Evolutionary conservation across 2,797 vertebrate species (phyloP), one percentile per base, ranked within the genome.

Genomic region (Oreortyx pictus): DNA sequence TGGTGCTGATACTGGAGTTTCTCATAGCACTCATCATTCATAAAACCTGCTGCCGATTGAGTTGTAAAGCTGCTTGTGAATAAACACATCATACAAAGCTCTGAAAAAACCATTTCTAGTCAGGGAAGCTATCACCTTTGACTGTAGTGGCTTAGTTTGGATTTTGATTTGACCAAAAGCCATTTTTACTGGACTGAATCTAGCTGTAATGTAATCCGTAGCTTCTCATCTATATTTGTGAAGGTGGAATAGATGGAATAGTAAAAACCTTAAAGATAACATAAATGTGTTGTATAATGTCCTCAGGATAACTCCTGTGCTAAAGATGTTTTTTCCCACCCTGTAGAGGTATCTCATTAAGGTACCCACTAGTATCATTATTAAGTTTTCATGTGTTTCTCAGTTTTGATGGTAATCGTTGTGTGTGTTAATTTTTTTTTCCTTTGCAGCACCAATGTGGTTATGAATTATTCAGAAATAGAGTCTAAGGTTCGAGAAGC

Each of bases 391-490:
- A 97, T 98, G 97, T 97, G 96, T 97, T 97, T 97, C 97, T 98
- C 97, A 97, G 97, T 97, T 97, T 97, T 97, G 96, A 98, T 98
- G 97, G 97, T 98, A 98, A 98, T 98, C 97, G 98, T 97, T 97
- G 92, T 97, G 96, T 89, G 86, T 97, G 93, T 98, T 95, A 94
- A 83, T 96, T 94, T 96, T 87, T 95, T 96, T 92, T 96, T 96
- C 71, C 93, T 97, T 91, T 97, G 89, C 97, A 99, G 99, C 97
- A 99, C 99, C 98, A 99, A 99, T 93, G 99, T 99, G 96, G 99
- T 99, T 97, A 99, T 99, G 99, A 99, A 99, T 98, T 99, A 99
- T 98, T 99, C 99, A 92, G 99, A 99, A 98, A 98, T 98, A 17
- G 99, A 99, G 97, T 99, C 99, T 94, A 99, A 99, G 97, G 99